Percentiles rank a stretch among this genome's conserved stretches.
Conservation (phyloP, 2,797 vertebrate genomes). For the Pantherophis vulpinus region DNA sequence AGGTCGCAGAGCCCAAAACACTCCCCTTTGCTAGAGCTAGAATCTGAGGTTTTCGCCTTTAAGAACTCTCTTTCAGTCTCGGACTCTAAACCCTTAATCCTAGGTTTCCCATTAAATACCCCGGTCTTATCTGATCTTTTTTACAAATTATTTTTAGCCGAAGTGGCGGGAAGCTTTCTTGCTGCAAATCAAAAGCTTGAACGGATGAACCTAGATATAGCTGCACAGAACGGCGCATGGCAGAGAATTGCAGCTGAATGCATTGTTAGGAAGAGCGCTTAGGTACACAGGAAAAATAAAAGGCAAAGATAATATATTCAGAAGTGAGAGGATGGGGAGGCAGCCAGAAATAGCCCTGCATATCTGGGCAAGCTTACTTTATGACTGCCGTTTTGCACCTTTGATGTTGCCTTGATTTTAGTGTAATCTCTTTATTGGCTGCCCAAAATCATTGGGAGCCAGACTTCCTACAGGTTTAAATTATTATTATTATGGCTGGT, state of each 20-base stretch:
- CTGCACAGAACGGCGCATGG: not conserved
- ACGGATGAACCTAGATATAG: not conserved
- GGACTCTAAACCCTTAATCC: not conserved
- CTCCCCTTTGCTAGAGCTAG: not conserved
- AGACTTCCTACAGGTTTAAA: not conserved
- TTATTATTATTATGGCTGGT: too few relatives aligned
- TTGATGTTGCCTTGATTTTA: not conserved
- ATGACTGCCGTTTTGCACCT: not conserved
- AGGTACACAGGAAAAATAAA: not conserved
- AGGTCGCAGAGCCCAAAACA: not conserved
- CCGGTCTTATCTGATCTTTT: not conserved
- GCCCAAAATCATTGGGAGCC: not conserved
- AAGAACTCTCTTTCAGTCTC: not conserved
- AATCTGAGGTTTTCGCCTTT: not conserved
- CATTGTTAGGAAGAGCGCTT: not conserved
- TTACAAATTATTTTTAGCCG: not conserved
- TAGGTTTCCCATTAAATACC: not conserved
- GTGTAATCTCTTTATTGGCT: not conserved
- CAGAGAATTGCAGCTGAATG: not conserved
- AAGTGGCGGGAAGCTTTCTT: not conserved
- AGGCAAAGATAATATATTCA: not conserved
- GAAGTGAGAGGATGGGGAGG: not conserved
- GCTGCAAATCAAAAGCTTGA: not conserved
- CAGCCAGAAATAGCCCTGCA: not conserved
- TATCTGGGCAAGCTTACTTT: not conserved